These are phyloP conservation scores for Mya arenaria DNA, from an alignment of 1,140 invertebrate species.

Conservation along the genomic window DNA sequence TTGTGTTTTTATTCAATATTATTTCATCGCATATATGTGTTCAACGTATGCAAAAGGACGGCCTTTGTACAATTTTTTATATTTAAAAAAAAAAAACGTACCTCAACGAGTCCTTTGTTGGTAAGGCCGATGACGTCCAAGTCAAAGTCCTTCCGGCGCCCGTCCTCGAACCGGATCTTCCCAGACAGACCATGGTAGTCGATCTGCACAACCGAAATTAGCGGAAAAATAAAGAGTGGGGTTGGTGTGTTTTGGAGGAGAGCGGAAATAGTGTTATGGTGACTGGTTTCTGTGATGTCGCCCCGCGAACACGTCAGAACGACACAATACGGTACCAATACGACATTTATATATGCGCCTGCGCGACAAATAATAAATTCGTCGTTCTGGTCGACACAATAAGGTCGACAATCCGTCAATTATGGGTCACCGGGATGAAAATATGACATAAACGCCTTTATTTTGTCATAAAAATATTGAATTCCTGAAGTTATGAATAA, in stretches of 20 bases:
- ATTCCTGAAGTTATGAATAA: too few relatives aligned
- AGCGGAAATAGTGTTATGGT: neutral
- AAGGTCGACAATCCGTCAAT: too few relatives aligned
- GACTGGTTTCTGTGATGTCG: neutral
- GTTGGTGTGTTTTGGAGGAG: neutral
- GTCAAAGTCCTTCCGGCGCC: slow-evolving; percentile 93
- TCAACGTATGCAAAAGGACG: too few relatives aligned
- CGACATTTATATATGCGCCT: neutral
- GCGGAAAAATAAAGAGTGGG: neutral
- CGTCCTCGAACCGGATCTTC: slow-evolving; percentile 82
- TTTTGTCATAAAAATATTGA: too few relatives aligned
- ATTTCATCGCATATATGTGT: too few relatives aligned
- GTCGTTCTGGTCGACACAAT: too few relatives aligned
- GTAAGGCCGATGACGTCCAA: slow-evolving; percentile 96
- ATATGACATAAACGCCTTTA: too few relatives aligned
- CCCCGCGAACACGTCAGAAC: neutral
- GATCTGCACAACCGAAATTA: slow-evolving; percentile 88
- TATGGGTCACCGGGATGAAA: too few relatives aligned
- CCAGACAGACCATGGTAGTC: slow-evolving; percentile 85
- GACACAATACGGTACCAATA: neutral
- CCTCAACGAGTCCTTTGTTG: slow-evolving; percentile 88
- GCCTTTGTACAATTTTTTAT: too few relatives aligned
- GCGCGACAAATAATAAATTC: too few relatives aligned
- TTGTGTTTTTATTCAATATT: too few relatives aligned
- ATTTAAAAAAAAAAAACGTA: slow-evolving; percentile 81